Base-by-base conservation (phyloP, 2,888 invertebrate genomes). In the Lithophane socia region DNA sequence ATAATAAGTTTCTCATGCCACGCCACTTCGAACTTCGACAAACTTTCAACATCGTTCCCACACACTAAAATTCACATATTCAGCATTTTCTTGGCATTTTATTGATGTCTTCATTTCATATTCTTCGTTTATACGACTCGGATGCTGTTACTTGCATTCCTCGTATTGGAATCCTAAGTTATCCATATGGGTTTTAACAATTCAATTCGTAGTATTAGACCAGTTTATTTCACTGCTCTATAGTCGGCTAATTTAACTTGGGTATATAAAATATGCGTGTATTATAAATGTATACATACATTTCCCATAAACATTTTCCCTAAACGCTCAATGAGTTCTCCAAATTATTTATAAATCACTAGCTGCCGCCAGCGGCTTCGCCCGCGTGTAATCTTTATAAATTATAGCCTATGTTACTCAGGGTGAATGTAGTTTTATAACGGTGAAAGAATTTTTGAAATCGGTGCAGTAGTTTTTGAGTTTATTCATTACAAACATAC, bases 61-160 rank as follows among this genome's bases (percentile, higher is more conserved):
- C 61, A 54, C 61, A 79, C 79, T 82, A 74, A 77, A 77, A 82
- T 87, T 82, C 83, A 74, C 79, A 66, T 74, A 84, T 81, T 83
- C 83, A 81, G 79, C 85, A 56, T 78, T 56, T 73, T 47, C 69
- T 42, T 69, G 61, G 58, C 37, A 72, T 73, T 78, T 77, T 73
- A 82, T 85, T 79, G 78, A 75, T 78, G 66, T 71, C 60, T 79
- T 79, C 75, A 71, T 79, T 80, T 76, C 76, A 77, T 83, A 77
- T 88, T 81, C 79, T 71, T 63, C 70, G 60, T 65, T 63, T 77
- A 68, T 76, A 64, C 42, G 67, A 70, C 49, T 79, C 56, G 42
- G 47, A 75, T 64, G 67, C 74, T 75, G 49, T 73, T 67, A 76
- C 78, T 79, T 82, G 68, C 85, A 77, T 24, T 52, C n/a, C 13